These are phyloP conservation scores for Bombus haemorrhoidalis DNA, from an alignment of 1,140 invertebrate species.

Conservation along the genomic window DNA sequence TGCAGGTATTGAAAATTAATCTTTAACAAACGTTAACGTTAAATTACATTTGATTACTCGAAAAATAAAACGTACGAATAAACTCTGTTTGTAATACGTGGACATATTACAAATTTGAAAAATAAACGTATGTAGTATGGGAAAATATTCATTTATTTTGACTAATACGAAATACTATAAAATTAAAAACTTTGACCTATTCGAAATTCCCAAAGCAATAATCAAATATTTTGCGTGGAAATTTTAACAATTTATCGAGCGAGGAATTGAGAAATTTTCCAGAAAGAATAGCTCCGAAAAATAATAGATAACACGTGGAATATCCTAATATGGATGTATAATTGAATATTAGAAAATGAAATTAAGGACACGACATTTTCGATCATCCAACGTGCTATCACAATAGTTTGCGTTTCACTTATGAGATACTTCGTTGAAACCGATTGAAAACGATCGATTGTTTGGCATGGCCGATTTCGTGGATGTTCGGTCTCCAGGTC, in stretches of 20 bases:
- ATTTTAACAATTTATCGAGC: no score
- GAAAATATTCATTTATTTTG: not conserved
- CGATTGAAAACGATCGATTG: slow-evolving; percentile 19
- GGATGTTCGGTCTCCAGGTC: slow-evolving; percentile 59
- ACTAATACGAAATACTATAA: not conserved
- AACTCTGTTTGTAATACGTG: no score
- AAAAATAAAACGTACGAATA: not conserved
- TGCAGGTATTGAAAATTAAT: not conserved
- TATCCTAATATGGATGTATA: no score
- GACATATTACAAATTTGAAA: no score
- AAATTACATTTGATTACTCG: not conserved
- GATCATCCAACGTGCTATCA: not conserved
- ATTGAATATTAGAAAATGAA: no score
- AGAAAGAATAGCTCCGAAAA: no score
- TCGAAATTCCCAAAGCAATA: not conserved
- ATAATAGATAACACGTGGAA: no score
- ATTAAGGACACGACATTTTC: no score
- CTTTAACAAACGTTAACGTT: not conserved
- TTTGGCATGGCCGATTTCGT: slow-evolving; percentile 57
- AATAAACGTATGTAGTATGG: no score
- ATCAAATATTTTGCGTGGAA: not conserved
- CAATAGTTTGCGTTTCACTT: not conserved
- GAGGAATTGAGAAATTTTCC: no score
- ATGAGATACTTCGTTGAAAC: not conserved
- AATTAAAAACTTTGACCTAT: not conserved